These are phyloP conservation scores for Athalia rosae DNA, from an alignment of 2,888 invertebrate species.

Conservation along the genomic window DNA sequence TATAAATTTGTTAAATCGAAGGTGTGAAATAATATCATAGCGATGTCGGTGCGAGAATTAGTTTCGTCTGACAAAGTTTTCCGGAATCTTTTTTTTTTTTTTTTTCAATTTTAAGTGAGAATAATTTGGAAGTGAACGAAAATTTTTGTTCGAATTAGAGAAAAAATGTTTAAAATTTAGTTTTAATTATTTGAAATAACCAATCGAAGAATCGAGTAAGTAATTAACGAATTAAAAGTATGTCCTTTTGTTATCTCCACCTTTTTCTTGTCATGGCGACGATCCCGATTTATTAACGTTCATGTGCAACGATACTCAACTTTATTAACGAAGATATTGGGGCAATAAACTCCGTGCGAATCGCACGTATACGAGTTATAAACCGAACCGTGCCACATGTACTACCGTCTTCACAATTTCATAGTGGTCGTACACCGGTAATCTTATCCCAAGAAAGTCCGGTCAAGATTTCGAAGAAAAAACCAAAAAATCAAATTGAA, in stretches of 20 bases:
- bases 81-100: too few species aligned
- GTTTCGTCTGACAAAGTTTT: neutral
- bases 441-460: too few species aligned
- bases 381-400: too few species aligned
- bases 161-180: neutral
- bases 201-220: neutral
- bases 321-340: neutral
- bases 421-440: too few species aligned
- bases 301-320: neutral
- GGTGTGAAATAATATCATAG: neutral
- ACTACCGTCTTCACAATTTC: too few species aligned
- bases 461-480: too few species aligned
- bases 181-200: neutral
- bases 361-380: neutral
- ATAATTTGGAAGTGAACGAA: too few species aligned
- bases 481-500: too few species aligned
- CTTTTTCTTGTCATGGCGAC: slow-evolving; percentile 38
- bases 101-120: neutral
- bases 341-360: neutral
- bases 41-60: too few species aligned
- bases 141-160: slow-evolving; percentile 17
- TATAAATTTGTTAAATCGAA: neutral
- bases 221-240: neutral
- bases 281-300: slow-evolving; percentile 2
- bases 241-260: slow-evolving; percentile 35